A percentile compares a stretch with the other conserved stretches of the same genome.
Conservation (phyloP, 2,888 invertebrate genomes). For the Sarcophaga variegata region DNA sequence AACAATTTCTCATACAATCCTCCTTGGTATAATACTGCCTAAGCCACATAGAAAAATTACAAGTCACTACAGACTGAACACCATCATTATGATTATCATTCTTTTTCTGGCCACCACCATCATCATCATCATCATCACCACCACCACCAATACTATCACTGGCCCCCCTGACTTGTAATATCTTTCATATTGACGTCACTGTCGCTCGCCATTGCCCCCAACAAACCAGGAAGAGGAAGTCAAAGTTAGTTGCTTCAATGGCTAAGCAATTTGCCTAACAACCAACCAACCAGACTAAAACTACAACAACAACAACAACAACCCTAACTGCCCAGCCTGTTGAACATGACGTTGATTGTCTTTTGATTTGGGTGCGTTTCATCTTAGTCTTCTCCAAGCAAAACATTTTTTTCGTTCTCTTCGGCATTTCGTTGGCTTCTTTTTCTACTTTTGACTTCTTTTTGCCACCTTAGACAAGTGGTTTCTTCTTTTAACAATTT, state of each 20-base stretch:
- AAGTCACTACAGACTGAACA: slow-evolving; percentile 45
- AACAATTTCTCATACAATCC: slow-evolving; percentile 5
- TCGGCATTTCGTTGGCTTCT: slow-evolving; percentile 36
- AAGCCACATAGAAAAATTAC: slow-evolving; percentile 53
- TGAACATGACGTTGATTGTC: slow-evolving; percentile 51
- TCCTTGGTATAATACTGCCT: slow-evolving; percentile 10
- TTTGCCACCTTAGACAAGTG: slow-evolving; percentile 76
- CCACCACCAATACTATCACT: neutral
- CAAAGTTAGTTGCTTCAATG: slow-evolving; percentile 70
- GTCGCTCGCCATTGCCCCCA: neutral
- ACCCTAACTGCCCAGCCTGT: slow-evolving; percentile 36
- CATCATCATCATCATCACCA: neutral
- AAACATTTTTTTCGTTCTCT: neutral
- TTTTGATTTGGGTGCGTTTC: slow-evolving; percentile 39
- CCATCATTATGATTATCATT: neutral
- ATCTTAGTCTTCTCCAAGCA: neutral
- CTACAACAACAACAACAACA: neutral
- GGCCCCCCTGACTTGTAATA: slow-evolving; percentile 35
- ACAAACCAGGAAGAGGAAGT: slow-evolving; percentile 70
- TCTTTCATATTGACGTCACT: neutral
- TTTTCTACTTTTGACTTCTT: slow-evolving; percentile 18
- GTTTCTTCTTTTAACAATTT: slow-evolving; percentile 76
- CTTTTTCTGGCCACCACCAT: neutral
- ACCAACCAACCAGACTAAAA: neutral
- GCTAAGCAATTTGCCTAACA: slow-evolving; percentile 55